A percentile compares a stretch with the other conserved stretches of the same genome.
Conservation (phyloP, 2,888 invertebrate genomes). For the Blastobasis lacticolella region DNA sequence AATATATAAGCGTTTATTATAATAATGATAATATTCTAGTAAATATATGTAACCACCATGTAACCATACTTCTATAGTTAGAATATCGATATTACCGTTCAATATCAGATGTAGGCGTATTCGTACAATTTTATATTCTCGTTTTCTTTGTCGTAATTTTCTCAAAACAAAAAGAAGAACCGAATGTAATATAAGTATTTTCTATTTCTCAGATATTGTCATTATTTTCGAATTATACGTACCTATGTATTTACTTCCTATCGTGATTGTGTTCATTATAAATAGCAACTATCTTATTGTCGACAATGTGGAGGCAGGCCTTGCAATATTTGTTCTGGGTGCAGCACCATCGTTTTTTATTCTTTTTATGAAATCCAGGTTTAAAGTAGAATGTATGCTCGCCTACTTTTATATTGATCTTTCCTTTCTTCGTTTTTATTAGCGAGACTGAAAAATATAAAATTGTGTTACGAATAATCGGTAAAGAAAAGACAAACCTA, state of each 20-base stretch:
- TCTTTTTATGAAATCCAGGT: conserved; percentile 31
- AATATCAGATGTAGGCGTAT: too few relatives aligned
- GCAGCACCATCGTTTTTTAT: conserved; percentile 41
- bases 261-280: conserved; percentile 52
- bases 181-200: too few relatives aligned
- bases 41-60: too few relatives aligned
- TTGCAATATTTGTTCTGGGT: conserved; percentile 51
- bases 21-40: too few relatives aligned
- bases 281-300: conserved; percentile 47
- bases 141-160: too few relatives aligned
- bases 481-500: too few relatives aligned
- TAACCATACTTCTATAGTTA: too few relatives aligned
- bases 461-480: neutral
- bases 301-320: conserved; percentile 40
- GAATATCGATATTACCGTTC: too few relatives aligned
- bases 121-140: too few relatives aligned
- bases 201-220: too few relatives aligned
- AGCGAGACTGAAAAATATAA: conserved; percentile 37
- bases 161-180: too few relatives aligned
- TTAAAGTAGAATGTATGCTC: conserved; percentile 45
- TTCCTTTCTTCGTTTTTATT: conserved; percentile 45
- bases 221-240: neutral
- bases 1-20: too few relatives aligned
- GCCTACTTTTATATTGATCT: conserved; percentile 45
- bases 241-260: conserved; percentile 28